These are phyloP conservation scores for Rhagonycha lutea DNA, from an alignment of 2,888 invertebrate species.

Conservation along the genomic window DNA sequence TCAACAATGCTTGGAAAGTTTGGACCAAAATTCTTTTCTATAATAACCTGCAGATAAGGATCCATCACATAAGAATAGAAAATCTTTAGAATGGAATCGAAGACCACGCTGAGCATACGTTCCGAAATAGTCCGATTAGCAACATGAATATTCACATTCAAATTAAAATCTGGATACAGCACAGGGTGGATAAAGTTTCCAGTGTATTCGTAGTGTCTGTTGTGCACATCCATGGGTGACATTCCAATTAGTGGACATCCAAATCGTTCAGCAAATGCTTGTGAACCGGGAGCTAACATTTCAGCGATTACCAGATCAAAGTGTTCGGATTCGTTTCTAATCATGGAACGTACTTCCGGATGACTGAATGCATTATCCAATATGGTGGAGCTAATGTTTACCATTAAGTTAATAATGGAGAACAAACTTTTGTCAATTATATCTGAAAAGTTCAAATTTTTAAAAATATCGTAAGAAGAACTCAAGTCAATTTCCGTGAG, in stretches of 20 bases:
- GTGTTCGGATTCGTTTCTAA: conserved; percentile 39
- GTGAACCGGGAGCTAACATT: conserved; percentile 39
- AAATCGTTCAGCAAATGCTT: conserved; percentile 44
- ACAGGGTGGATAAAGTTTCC: conserved; percentile 47
- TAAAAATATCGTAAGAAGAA: conserved; percentile 40
- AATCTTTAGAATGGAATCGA: background rate
- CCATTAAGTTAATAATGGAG: background rate
- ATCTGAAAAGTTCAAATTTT: background rate
- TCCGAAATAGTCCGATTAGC: conserved; percentile 36
- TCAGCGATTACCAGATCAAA: conserved; percentile 49
- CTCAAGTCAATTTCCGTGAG: conserved; percentile 52
- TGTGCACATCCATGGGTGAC: conserved; percentile 41
- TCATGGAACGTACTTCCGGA: conserved; percentile 42
- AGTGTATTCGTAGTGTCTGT: conserved; percentile 40
- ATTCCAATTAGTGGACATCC: conserved; percentile 48
- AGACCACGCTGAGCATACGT: background rate
- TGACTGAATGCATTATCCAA: conserved; percentile 18
- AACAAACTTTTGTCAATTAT: background rate
- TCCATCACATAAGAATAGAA: background rate
- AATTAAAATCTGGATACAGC: conserved; percentile 44
- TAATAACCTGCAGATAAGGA: background rate
- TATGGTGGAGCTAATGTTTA: background rate
- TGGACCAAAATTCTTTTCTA: background rate
- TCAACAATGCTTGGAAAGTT: background rate
- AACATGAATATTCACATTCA: conserved; percentile 32